Conservation (phyloP, 2,797 vertebrate genomes). For the Falco peregrinus region DNA sequence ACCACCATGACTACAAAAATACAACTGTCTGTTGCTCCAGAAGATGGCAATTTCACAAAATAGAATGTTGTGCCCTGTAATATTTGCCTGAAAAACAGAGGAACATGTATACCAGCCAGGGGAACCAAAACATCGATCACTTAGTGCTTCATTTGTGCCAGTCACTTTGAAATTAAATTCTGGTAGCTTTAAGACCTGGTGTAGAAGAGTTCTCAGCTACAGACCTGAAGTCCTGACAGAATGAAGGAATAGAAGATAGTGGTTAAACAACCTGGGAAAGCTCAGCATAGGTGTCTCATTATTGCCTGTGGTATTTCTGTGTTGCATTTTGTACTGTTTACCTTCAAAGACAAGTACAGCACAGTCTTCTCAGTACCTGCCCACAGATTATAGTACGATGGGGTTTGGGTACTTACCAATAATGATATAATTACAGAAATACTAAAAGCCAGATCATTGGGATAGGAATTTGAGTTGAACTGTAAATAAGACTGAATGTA, state of each 20-base stretch:
- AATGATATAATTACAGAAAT: neutral
- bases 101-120: neutral
- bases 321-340: neutral
- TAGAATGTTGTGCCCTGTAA: neutral
- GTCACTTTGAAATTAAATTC: neutral
- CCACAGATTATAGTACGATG: neutral
- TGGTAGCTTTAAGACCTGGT: neutral
- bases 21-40: neutral
- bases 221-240: neutral
- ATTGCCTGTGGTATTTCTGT: neutral
- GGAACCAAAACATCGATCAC: neutral
- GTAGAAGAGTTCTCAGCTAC: neutral
- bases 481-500: neutral
- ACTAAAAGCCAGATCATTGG: neutral
- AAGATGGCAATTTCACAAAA: neutral
- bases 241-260: neutral
- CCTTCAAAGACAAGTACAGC: neutral
- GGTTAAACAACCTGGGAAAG: neutral
- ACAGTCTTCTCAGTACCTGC: neutral
- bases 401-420: neutral
- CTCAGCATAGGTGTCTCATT: neutral
- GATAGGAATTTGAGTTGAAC: neutral
- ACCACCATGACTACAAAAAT: neutral
- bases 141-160: neutral
- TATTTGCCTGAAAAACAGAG: neutral